These are phyloP conservation scores for Malurus splendens DNA, from an alignment of 2,797 vertebrate species.

Conservation along the genomic window DNA sequence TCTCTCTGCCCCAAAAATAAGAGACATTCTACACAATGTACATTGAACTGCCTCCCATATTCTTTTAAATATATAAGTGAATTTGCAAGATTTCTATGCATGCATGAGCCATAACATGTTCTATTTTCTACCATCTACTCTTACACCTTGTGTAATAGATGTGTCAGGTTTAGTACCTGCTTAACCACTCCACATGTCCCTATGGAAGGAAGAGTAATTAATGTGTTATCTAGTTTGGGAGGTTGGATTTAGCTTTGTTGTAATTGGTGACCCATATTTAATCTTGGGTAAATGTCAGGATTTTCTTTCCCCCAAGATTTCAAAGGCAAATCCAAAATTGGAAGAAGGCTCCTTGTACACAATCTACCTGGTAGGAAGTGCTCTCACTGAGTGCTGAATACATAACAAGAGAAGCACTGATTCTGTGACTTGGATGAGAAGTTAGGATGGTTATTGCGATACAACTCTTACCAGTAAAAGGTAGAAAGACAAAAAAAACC, in stretches of 20 bases:
- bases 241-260: neutral
- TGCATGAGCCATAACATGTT: neutral
- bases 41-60: neutral
- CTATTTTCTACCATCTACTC: neutral
- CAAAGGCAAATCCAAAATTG: neutral
- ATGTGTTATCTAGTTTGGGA: neutral
- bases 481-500: neutral
- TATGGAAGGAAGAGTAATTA: neutral
- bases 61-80: neutral
- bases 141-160: neutral
- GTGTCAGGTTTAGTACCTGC: neutral
- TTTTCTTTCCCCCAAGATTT: neutral
- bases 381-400: neutral
- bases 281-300: neutral
- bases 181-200: neutral
- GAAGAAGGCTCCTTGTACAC: neutral
- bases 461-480: neutral
- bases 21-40: rapidly evolving
- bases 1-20: neutral
- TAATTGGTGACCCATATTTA: neutral
- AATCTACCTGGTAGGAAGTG: neutral
- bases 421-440: neutral
- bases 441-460: neutral
- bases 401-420: neutral
- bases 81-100: neutral